Base-by-base conservation (phyloP, 2,113 vertebrate species). In the Anarhynchus alexandrinus region DNA sequence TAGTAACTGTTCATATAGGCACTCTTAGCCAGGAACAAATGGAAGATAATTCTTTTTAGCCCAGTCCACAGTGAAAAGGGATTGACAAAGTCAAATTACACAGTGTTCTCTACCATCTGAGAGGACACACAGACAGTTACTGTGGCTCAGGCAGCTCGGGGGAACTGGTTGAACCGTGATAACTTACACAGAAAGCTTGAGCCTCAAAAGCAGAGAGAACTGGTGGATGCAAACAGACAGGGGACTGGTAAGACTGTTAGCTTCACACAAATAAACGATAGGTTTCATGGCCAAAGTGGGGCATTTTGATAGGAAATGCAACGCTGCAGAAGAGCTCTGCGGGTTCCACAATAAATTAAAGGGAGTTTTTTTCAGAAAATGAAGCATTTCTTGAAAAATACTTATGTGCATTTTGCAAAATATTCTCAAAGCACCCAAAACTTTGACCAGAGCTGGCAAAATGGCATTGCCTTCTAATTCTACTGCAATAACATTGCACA, bases 81-180 rank as follows among this genome's bases (percentile, higher is more conserved):
- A 96, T 79, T 76, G 70, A 90, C 57, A 93, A 91, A 93, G 78
- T 95, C 73, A 87, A 91, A 96, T 93, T 91, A 89, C 34, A 29
- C 36, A 57, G 72, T 76, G 40, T 76, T 96, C 77, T 93, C 72
- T 74, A 30, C 86, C 80, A 70, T 73, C n/a, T 86, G 47, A 83
- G 59, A 92, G 42, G 72, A 70, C 36, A 57, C 34, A 61, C 62
- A 72, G 65, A 29, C 47, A 86, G 47, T 69, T 74, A 79, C 61
- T 43, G 43, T 59, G 30, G 40, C 93, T 71, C 66, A 76, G 81
- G 43, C 78, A 77, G 76, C 19, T 38, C 86, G 42, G 42, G 95
- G 66, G 16, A 94, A 65, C 61, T 93, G 81, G 91, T 91, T 87
- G 94, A 94, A 65, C 30, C 58, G 23, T 20, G 43, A 70, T 57